These are phyloP conservation scores for Philypnodon macrostomus DNA, from an alignment of 2,797 vertebrate species.

Conservation along the genomic window DNA sequence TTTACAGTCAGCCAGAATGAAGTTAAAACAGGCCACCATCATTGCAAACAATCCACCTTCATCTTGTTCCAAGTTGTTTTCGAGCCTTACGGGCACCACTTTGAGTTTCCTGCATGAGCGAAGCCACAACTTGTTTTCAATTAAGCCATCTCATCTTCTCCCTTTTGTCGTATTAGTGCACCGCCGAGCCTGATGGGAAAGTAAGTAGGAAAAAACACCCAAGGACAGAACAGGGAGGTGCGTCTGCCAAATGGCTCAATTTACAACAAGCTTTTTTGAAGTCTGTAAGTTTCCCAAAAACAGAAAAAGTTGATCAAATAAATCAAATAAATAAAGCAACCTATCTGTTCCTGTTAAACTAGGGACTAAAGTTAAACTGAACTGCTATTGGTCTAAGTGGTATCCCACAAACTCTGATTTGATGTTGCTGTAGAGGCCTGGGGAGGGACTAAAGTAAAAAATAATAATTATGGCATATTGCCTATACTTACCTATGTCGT, in stretches of 20 bases:
- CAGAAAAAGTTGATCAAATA: too few relatives aligned
- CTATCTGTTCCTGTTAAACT: too few relatives aligned
- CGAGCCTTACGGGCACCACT: constrained; percentile 26
- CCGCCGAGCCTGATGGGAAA: constrained; percentile 49
- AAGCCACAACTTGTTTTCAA: constrained; percentile 48
- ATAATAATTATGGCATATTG: too few relatives aligned
- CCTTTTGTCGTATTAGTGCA: constrained; percentile 54
- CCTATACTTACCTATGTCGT: too few relatives aligned
- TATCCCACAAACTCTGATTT: too few relatives aligned
- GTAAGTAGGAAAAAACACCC: constrained; percentile 54
- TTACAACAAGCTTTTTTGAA: constrained; percentile 47
- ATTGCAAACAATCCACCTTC: constrained; percentile 25
- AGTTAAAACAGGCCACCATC: constrained; percentile 25
- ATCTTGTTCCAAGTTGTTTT: constrained; percentile 34
- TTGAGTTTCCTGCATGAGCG: constrained; percentile 37
- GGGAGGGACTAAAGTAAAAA: too few relatives aligned
- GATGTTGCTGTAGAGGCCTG: too few relatives aligned
- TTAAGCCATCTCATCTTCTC: constrained; percentile 53
- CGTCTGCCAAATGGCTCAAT: constrained; percentile 56
- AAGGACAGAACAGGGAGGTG: constrained; percentile 33
- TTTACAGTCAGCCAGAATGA: constrained; percentile 28
- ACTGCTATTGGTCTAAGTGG: too few relatives aligned
- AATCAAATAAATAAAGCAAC: too few relatives aligned
- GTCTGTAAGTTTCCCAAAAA: too few relatives aligned
- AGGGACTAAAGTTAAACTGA: too few relatives aligned